Evolutionary conservation across 2,888 invertebrate species (phyloP).

Genomic region (Andrena bicolor): DNA sequence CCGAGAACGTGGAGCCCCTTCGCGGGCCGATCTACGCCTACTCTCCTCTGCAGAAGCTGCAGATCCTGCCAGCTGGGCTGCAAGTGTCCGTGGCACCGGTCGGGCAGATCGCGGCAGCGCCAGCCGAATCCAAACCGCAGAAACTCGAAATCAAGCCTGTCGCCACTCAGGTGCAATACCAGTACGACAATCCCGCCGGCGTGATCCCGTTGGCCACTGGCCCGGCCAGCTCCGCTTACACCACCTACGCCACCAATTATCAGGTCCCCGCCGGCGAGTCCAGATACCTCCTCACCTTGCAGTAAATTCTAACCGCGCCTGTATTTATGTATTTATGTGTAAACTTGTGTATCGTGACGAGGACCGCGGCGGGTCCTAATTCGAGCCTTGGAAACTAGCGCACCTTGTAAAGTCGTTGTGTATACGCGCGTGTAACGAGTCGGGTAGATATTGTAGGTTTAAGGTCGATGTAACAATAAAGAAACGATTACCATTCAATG

Average conservation of each 20-base stretch:
- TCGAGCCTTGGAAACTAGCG: background rate
- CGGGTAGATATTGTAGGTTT: slow-evolving; percentile 35
- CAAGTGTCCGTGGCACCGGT: slow-evolving; percentile 68
- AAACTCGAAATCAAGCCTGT: slow-evolving; percentile 80
- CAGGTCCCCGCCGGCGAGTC: slow-evolving; percentile 75
- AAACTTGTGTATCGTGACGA: slow-evolving; percentile 23
- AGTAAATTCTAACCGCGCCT: slow-evolving; percentile 46
- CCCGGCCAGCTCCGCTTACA: slow-evolving; percentile 76
- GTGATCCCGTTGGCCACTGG: slow-evolving; percentile 67
- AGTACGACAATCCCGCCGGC: slow-evolving; percentile 73
- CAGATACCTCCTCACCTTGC: slow-evolving; percentile 78
- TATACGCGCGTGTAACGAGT: slow-evolving; percentile 28
- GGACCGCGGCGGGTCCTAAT: slow-evolving; percentile 11
- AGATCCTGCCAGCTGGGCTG: slow-evolving; percentile 75
- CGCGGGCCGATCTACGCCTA: slow-evolving; percentile 88
- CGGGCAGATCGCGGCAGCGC: slow-evolving; percentile 47
- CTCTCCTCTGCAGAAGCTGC: slow-evolving; percentile 80
- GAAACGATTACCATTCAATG: slow-evolving; percentile 17
- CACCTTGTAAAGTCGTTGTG: slow-evolving; percentile 70
- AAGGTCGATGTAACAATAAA: slow-evolving; percentile 60
- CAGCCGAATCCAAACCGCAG: slow-evolving; percentile 62
- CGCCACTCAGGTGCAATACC: slow-evolving; percentile 78
- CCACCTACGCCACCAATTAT: slow-evolving; percentile 79
- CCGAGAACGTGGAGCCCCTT: slow-evolving; percentile 88
- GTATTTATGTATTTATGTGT: background rate